phyloP scores from a whole-genome alignment of 2,113 vertebrate species.

The Leiothrix lutea region DNA sequence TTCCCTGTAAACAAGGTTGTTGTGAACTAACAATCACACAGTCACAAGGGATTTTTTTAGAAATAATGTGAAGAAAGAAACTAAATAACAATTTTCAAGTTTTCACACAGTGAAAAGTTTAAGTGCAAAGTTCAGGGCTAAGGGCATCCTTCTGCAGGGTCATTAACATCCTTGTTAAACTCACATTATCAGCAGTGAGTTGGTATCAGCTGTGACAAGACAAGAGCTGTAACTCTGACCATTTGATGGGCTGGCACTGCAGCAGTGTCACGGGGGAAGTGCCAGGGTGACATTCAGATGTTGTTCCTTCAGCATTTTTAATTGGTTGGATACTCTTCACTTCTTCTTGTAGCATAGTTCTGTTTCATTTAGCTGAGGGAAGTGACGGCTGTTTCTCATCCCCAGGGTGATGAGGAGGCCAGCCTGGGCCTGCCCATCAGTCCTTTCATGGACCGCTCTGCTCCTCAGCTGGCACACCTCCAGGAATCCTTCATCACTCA shows the following conservation, averaged over 20 bases:
- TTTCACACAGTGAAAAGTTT: not conserved
- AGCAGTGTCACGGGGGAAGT: not conserved
- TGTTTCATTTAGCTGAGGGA: not conserved
- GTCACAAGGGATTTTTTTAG: not conserved
- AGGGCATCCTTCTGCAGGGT: not conserved
- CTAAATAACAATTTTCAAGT: not conserved
- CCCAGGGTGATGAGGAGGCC: slow-evolving; percentile 93
- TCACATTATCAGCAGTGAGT: rapidly evolving
- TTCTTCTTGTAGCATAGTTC: not conserved
- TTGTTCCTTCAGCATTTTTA: not conserved
- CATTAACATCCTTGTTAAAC: not conserved
- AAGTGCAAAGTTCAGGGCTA: not conserved
- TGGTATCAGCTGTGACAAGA: not conserved
- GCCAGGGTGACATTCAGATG: not conserved
- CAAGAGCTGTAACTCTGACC: not conserved
- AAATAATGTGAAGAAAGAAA: not conserved
- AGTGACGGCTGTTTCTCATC: not conserved
- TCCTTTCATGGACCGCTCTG: slow-evolving; percentile 97
- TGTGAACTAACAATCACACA: not conserved
- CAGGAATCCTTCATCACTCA: slow-evolving; percentile 99
- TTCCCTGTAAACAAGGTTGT: not conserved
- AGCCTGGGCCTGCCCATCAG: slow-evolving; percentile 93
- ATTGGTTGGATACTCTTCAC: not conserved
- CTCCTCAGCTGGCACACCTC: slow-evolving; percentile 93
- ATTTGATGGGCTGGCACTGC: not conserved